Evolutionary conservation across 1,140 invertebrate genomes (phyloP), one percentile per base, ranked within the genome.

Genomic region (Pinna nobilis): DNA sequence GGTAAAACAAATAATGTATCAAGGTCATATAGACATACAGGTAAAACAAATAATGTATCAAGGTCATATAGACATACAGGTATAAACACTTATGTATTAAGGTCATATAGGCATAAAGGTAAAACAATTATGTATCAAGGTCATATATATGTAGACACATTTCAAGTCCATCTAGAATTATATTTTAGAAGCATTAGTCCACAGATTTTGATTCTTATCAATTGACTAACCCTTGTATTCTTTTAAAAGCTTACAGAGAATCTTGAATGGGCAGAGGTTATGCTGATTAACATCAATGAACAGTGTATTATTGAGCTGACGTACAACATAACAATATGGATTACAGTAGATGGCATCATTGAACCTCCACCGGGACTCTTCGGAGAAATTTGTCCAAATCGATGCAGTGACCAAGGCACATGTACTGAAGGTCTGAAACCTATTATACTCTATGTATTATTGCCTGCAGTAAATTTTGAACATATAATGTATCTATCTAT

Each of bases 221-320:
- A n/a, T n/a, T n/a, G n/a, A n/a, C n/a, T 67, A 23, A 4, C 35
- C 37, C 37, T 32, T 30, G 18, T 18, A 7, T 35, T 59, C 32
- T 59, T 2, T 9, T 70, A 65, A 55, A 65, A 82, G 83, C 63
- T 84, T 3, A 72, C 80, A 15, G 81, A 81, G 61, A 75, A 70
- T 13, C 65, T 51, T 49, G 49, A 64, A 3, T 84, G 79, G 78
- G 74, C 74, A 9, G 6, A 32, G 6, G 63, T 75, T 13, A 65
- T 78, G 0, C 41, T 82, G 49, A 70, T 76, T 3, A 81, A 74
- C 15, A 30, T 84, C 6, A 72, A 81, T 18, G 65, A 78, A 33
- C 77, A 82, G 20, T 84, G 83, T 66, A 15, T 57, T 5, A 53
- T 77, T n/a, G 74, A 80, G 20, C 20, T 82, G 15, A 61, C 75